phyloP scores from a whole-genome alignment of 2,113 vertebrate species.

The Syngnathus typhle region DNA sequence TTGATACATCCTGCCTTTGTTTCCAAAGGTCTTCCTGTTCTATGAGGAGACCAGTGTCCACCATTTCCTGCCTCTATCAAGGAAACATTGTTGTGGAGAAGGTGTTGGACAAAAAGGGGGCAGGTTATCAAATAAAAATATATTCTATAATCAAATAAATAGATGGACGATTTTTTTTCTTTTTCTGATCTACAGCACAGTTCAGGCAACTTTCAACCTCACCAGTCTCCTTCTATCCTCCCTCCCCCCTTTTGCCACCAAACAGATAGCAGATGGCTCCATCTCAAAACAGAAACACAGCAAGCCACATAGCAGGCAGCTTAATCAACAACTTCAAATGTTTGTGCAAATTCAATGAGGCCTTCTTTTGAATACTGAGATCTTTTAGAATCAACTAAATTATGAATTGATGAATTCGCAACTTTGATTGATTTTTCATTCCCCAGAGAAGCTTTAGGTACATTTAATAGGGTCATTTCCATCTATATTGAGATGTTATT shows the following conservation, averaged over 20 bases:
- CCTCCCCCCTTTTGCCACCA: background rate
- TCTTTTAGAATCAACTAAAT: background rate
- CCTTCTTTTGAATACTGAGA: too few species aligned
- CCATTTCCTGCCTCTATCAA: conserved; percentile 29
- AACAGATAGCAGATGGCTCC: conserved; percentile 29
- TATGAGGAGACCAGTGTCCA: conserved; percentile 27
- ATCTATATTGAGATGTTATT: background rate
- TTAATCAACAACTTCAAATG: conserved; percentile 24
- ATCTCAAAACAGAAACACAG: conserved; percentile 27
- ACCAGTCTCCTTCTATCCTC: background rate
- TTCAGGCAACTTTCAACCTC: conserved; percentile 21
- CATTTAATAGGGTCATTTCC: background rate
- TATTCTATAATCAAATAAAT: too few species aligned
- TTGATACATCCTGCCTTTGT: conserved; percentile 64
- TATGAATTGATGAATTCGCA: background rate
- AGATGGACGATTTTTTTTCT: conserved; percentile 16
- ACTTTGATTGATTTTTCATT: background rate
- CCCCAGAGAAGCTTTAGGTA: background rate
- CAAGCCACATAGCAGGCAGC: conserved; percentile 26
- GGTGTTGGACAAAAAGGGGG: conserved; percentile 20
- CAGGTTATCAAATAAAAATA: background rate
- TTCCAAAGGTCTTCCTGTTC: conserved; percentile 45
- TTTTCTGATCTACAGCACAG: conserved; percentile 5
- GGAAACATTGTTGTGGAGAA: conserved; percentile 21
- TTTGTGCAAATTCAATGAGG: background rate